Evolutionary conservation across 1,140 invertebrate species (phyloP), one percentile per base, ranked within the genome.

Genomic region (Drosophila insularis): DNA sequence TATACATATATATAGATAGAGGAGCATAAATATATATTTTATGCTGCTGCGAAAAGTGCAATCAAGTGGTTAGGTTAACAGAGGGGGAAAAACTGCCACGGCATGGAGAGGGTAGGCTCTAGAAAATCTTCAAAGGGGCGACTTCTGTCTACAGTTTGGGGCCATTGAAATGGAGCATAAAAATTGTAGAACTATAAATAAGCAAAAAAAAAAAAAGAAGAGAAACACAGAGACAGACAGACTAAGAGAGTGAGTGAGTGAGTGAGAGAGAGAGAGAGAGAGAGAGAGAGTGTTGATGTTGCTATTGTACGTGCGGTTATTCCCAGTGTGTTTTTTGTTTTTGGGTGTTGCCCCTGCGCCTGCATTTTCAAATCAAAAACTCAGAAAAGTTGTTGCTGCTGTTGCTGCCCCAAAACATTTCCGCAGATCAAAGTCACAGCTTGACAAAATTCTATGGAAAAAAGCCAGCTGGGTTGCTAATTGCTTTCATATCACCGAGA

Each of bases 401-500:
- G 61, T 71, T 50, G 43, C 43, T 19, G n/a, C 43, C 14, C 43
- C 43, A 50, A 50, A 50, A 89, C 82, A 87, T 87, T 87, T 87
- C 82, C 84, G 82, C 82, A 87, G 84, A 89, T 89, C 84, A 89
- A 89, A 89, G 84, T 89, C 84, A 89, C 84, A 89, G 84, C 84
- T 89, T 89, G 84, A 89, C 84, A 87, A 76, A 79, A 77, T 87
- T 87, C 82, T 71, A 68, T 78, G 80, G 80, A 87, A 89, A 80
- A 71, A 71, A 66, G 71, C 65, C 80, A 81, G 74, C 79, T 67
- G 76, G 65, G 71, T 76, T 82, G 82, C 72, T 87, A 89, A 87
- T 87, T 87, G 82, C 79, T 87, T 87, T 89, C 73, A 87, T 87
- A 87, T 87, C 82, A 87, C 43, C 37, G 14, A 31, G 19, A 50